These are phyloP conservation scores for Apis laboriosa DNA, from an alignment of 1,140 invertebrate species.

Conservation along the genomic window DNA sequence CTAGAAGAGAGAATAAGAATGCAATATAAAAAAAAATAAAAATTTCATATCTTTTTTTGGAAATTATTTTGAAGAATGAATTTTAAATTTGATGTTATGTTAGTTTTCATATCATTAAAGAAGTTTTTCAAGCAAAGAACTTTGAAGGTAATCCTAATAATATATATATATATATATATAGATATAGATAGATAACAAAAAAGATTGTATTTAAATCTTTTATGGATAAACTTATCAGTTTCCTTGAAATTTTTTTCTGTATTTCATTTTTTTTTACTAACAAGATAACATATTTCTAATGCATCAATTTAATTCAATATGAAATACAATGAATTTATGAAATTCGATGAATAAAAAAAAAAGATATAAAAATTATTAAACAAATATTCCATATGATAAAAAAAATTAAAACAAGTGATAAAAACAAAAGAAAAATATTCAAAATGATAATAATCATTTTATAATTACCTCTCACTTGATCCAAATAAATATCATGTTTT, in stretches of 20 bases:
- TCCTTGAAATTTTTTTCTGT: neutral
- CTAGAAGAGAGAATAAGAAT: neutral
- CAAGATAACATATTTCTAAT: neutral
- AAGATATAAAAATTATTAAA: neutral
- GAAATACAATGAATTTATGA: neutral
- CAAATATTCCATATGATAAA: neutral
- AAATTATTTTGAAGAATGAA: no score
- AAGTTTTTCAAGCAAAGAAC: neutral
- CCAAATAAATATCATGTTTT: no score
- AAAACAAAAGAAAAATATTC: neutral
- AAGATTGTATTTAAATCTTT: no score
- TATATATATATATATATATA: neutral
- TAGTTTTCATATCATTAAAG: no score
- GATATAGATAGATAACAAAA: neutral
- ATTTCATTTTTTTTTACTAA: neutral
- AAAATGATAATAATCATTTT: neutral
- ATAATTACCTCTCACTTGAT: no score
- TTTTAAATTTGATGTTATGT: no score
- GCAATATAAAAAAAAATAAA: neutral
- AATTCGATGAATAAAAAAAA: neutral
- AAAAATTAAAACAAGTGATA: neutral
- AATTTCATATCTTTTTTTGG: neutral
- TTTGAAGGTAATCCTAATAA: no score
- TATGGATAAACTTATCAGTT: neutral
- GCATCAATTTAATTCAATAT: neutral